phyloP scores from a whole-genome alignment of 1,140 invertebrate species.

The Drosophila bocki region DNA sequence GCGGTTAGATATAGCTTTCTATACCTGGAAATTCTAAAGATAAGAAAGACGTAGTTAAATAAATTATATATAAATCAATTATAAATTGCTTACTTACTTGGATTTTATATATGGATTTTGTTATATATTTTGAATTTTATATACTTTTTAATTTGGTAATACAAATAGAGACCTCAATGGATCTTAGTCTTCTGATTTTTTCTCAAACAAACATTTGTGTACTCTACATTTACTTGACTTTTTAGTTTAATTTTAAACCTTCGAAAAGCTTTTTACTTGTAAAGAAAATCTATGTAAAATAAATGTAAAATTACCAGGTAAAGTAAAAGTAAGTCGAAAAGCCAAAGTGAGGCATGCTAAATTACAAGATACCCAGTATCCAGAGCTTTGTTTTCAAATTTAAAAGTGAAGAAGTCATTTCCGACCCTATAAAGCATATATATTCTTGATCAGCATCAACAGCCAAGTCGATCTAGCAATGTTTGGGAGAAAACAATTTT shows the following conservation, averaged over 20 bases:
- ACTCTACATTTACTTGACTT: background rate
- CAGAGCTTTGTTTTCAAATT: background rate
- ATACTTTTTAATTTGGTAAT: background rate
- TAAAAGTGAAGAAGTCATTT: background rate
- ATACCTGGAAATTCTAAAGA: background rate
- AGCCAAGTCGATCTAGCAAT: too few relatives aligned
- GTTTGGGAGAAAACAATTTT: too few relatives aligned
- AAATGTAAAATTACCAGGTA: background rate
- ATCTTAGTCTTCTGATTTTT: background rate
- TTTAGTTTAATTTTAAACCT: background rate
- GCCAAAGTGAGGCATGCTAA: too few relatives aligned
- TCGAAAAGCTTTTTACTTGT: background rate
- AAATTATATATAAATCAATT: too few relatives aligned
- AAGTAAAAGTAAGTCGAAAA: background rate
- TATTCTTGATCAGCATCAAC: too few relatives aligned
- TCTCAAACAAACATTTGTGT: background rate
- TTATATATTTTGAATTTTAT: background rate
- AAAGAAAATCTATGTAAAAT: background rate
- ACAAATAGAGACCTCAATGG: background rate
- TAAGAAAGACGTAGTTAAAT: background rate
- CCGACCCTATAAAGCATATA: background rate
- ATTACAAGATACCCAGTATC: background rate
- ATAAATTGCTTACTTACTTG: too few relatives aligned
- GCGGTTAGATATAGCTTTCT: constrained; percentile 14
- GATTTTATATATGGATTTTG: background rate